Evolutionary conservation across 2,888 invertebrate species (phyloP), one percentile per base, ranked within the genome.

Genomic region (Thera britannica): DNA sequence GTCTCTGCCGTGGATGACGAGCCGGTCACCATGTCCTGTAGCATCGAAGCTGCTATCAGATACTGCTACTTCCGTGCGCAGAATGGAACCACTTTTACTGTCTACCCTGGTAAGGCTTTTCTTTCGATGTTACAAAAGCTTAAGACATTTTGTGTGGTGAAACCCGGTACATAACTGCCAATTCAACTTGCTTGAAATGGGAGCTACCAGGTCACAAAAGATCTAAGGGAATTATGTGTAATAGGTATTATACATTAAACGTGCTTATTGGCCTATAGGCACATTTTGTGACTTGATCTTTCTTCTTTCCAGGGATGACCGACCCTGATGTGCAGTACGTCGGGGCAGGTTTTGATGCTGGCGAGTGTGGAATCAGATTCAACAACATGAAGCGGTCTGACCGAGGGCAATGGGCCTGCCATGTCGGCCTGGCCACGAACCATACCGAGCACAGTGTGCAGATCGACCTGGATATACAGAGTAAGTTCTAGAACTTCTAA

Each of bases 61-160:
- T 93, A 93, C 83, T 93, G 93, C 79, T 91, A 90, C 82, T 92
- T 91, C 82, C 82, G 90, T 48, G 76, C 84, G 0, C 68, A 73
- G 2, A 92, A 92, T 67, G 91, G 91, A 74, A 87, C 90, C 12
- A 70, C 85, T 36, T 88, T 77, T 77, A 84, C 81, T 54, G 82
- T 90, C n/a, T 77, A 79, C 11, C 88, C 89, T 62, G 83, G 93
- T 92, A 75, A 82, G 81, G 7, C 12, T 23, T n/a, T 51, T 51
- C 41, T 48, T 7, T 48, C 2, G 48, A 35, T 35, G 34, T 34
- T 34, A 52, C 34, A 2, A 52, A 8, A 6, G 2, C 7, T 51
- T 51, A 49, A 23, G 23, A 7, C 51, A 7, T 2, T 46, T 9
- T 46, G 7, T 9, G 23, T 34, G 9, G 3, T 8, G 2, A 2